Conservation (phyloP, 2,113 vertebrate genomes). For the Empidonax alnorum region DNA sequence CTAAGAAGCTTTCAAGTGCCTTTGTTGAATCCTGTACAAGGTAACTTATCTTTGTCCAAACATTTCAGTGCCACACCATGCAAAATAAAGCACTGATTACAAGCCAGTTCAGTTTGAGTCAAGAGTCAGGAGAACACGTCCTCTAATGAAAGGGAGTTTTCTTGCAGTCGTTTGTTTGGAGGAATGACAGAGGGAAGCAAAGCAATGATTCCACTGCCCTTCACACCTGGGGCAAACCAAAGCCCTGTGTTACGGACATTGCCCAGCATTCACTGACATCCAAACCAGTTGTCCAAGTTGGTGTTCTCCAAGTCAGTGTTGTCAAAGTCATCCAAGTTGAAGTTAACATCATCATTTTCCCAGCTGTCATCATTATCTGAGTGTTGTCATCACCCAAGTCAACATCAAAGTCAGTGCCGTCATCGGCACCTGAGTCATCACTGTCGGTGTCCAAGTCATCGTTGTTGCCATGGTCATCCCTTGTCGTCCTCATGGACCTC, state of each 20-base stretch:
- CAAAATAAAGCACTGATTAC: not conserved
- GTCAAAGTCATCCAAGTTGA: not conserved
- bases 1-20: not conserved
- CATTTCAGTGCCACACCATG: not conserved
- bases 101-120: not conserved
- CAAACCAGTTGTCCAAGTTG: not conserved
- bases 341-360: accelerated
- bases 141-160: not conserved
- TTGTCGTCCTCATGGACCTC: accelerated
- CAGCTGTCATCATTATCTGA: not conserved
- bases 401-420: not conserved
- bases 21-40: not conserved
- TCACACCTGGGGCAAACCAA: not conserved
- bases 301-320: not conserved
- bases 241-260: accelerated
- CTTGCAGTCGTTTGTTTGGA: not conserved
- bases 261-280: not conserved
- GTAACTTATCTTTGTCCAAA: not conserved
- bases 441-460: not conserved
- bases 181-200: too few relatives aligned
- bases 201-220: not conserved
- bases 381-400: not conserved
- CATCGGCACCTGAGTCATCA: not conserved
- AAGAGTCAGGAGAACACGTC: not conserved
- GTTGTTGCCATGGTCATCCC: not conserved